Conservation (phyloP, 2,113 vertebrate genomes). For the Myrmophylax atrothorax region DNA sequence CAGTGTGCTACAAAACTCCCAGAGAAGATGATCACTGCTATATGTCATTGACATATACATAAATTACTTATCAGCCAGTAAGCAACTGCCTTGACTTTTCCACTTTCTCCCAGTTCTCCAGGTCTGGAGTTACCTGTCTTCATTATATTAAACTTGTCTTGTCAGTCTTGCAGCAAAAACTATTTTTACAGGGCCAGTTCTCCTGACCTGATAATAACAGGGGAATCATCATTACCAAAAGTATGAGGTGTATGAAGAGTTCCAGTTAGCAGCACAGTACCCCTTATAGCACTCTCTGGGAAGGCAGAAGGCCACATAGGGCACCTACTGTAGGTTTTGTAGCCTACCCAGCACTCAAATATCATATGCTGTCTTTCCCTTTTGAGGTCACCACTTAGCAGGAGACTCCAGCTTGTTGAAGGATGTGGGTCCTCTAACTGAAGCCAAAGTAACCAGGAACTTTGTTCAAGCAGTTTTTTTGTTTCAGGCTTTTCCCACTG, state of each 20-base stretch:
- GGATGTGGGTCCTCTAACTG: not conserved
- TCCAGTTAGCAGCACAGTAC: not conserved
- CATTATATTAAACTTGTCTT: not conserved
- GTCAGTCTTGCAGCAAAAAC: not conserved
- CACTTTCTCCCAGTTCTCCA: not conserved
- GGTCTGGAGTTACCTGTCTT: not conserved
- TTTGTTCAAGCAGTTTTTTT: not conserved
- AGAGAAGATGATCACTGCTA: not conserved
- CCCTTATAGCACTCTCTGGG: not conserved
- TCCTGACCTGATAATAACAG: not conserved
- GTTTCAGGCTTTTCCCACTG: not conserved
- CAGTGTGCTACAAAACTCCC: not conserved
- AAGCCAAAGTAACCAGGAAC: not conserved
- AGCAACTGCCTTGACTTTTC: not conserved
- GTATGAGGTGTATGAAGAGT: not conserved
- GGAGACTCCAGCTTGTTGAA: not conserved
- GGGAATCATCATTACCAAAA: not conserved
- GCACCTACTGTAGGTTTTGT: not conserved
- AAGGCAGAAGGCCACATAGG: not conserved
- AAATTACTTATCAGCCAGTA: not conserved
- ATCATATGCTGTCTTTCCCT: not conserved
- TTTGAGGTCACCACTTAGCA: not conserved
- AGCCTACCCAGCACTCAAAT: not conserved
- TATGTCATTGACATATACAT: not conserved
- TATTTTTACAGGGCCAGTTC: not conserved